phyloP scores from a whole-genome alignment of 2,888 invertebrate genomes.

The Sturmia bella region DNA sequence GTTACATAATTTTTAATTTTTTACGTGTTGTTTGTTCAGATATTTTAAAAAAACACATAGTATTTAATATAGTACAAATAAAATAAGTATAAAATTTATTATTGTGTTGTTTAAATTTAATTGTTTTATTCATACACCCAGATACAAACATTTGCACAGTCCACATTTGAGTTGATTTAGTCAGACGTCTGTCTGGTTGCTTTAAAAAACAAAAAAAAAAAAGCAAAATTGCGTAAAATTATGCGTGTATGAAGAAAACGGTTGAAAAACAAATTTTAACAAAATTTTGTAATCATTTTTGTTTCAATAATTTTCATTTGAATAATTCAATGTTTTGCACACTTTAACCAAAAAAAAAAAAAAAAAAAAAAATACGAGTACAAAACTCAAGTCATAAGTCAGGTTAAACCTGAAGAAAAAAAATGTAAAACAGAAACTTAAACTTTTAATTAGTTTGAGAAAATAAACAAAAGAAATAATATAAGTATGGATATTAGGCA shows the following conservation, averaged over 20 bases:
- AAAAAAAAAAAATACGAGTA: background rate
- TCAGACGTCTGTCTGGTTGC: conserved; percentile 20
- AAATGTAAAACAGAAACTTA: background rate
- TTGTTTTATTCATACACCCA: conserved; percentile 42
- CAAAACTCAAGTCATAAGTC: conserved; percentile 38
- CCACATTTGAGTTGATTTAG: background rate
- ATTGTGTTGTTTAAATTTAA: conserved; percentile 37
- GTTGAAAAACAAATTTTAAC: conserved; percentile 9
- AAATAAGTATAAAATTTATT: conserved; percentile 36
- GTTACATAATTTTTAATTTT: conserved; percentile 61
- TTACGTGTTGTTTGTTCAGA: conserved; percentile 51
- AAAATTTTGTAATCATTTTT: conserved; percentile 51
- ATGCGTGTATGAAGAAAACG: conserved; percentile 63
- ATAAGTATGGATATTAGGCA: conserved; percentile 5
- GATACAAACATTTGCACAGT: background rate
- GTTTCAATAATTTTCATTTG: conserved; percentile 25
- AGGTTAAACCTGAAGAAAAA: background rate
- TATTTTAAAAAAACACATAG: conserved; percentile 2
- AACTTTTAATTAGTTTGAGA: conserved; percentile 9
- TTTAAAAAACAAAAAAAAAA: background rate
- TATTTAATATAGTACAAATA: conserved; percentile 25
- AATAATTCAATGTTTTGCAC: conserved; percentile 8
- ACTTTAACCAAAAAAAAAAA: background rate
- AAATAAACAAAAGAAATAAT: background rate
- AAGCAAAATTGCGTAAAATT: conserved; percentile 64